Evolutionary conservation across 2,888 invertebrate species (phyloP), one percentile per base, ranked within the genome.

Genomic region (Aromia moschata): DNA sequence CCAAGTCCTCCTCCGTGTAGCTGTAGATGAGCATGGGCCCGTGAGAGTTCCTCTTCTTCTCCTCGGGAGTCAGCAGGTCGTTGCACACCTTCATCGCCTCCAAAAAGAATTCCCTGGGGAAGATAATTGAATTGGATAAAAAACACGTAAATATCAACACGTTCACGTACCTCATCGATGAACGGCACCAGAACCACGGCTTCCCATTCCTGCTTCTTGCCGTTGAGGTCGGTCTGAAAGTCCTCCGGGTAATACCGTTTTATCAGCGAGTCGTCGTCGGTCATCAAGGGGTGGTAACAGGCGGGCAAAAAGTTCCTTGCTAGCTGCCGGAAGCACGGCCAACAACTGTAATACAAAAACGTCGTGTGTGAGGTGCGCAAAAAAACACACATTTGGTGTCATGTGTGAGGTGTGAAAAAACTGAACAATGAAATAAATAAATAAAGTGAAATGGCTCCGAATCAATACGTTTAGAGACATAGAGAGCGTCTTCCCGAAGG

Each of bases 171-270:
- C 83, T 96, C 94, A 70, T 96, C 90, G 71, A 97, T 96, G 71
- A 97, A 96, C 0, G 96, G 96, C 75, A 97, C 93, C 1, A 96
- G 84, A 1, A 96, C 94, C 0, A 97, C 91, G 0, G 96, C 96
- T 78, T 97, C 98, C 98, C 98, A 98, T 67, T 96, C 96, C 74
- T 96, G 93, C 71, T 87, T 87, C 80, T 98, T 98, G 3, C 98
- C 98, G 82, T 98, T 98, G 55, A 98, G 84, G 83, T 98, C 98
- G 0, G 94, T 95, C 72, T 91, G 87, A 79, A 98, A 98, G 67
- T 96, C 86, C 47, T 84, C 79, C 0, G 98, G 98, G 81, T 97
- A 99, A 80, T 93, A 98, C 69, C 93, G 88, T 17, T 91, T 88
- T 60, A 98, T 92, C 1, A 94, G 88, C 0, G 94, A 94, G 11